phyloP scores from a whole-genome alignment of 92 coral and sea anemone genomes.

The Plumapathes pennacea region DNA sequence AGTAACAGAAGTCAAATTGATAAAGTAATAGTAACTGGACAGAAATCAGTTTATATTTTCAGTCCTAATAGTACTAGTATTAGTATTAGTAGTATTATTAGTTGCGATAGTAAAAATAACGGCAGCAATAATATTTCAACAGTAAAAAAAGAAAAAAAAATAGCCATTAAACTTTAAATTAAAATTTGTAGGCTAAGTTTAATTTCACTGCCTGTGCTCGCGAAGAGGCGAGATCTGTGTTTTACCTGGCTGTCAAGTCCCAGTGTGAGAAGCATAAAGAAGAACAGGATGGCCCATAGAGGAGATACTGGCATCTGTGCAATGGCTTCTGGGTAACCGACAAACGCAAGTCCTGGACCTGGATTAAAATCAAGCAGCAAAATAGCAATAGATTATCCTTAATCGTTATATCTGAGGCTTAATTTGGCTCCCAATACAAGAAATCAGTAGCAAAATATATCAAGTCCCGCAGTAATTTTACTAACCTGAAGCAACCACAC shows the following conservation, averaged over 20 bases:
- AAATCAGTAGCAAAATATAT: neutral
- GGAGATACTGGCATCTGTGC: slow-evolving; percentile 85
- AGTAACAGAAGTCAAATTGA: no score
- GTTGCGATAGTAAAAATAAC: no score
- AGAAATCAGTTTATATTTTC: no score
- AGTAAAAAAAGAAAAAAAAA: slow-evolving; percentile 1
- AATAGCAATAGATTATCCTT: neutral
- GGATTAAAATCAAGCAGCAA: neutral
- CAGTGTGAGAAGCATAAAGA: slow-evolving; percentile 85
- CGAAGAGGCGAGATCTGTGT: neutral
- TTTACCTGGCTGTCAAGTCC: slow-evolving; percentile 95
- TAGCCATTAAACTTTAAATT: neutral
- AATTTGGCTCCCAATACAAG: no score
- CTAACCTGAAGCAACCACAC: slow-evolving; percentile 89
- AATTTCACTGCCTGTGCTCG: neutral
- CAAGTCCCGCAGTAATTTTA: neutral
- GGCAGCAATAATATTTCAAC: neutral
- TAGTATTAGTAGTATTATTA: no score
- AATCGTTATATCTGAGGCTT: neutral
- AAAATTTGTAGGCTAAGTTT: neutral
- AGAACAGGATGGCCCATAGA: slow-evolving; percentile 88
- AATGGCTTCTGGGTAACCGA: slow-evolving; percentile 90
- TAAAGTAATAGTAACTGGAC: no score
- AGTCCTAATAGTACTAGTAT: no score
- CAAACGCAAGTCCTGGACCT: slow-evolving; percentile 96